Evolutionary conservation across 2,113 vertebrate genomes (phyloP).

Genomic region (Upupa epops): DNA sequence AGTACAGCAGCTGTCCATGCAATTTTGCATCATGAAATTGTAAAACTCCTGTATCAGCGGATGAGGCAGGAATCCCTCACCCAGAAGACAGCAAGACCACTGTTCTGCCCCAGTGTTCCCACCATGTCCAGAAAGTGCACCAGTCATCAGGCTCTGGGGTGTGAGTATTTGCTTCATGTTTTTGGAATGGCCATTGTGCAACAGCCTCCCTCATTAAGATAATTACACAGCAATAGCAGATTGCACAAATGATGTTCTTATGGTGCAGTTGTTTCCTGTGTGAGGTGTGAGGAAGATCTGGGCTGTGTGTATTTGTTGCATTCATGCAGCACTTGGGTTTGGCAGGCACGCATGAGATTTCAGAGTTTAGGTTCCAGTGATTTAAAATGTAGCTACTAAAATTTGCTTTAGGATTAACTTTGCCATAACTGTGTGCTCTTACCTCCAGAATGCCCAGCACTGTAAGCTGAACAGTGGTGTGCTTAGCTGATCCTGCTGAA

Average conservation of each 20-base stretch:
- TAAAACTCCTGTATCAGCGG: not conserved
- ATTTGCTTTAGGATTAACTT: not conserved
- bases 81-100: not conserved
- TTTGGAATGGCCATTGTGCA: not conserved
- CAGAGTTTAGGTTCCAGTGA: not conserved
- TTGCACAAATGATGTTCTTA: not conserved
- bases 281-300: not conserved
- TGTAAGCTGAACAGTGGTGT: not conserved
- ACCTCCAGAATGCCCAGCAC: not conserved
- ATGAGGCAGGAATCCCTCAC: not conserved
- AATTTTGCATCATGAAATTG: not conserved
- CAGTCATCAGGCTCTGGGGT: not conserved
- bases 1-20: not conserved
- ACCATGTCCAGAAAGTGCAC: not conserved
- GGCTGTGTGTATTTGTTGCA: not conserved
- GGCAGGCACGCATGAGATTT: not conserved
- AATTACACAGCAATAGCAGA: not conserved
- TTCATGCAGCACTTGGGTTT: not conserved
- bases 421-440: not conserved
- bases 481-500: not conserved
- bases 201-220: not conserved
- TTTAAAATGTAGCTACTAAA: not conserved
- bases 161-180: not conserved
- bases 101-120: too few species aligned
- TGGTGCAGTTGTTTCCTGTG: not conserved